Evolutionary conservation across 2,113 vertebrate genomes (phyloP), one percentile per base, ranked within the genome.

Genomic region (Lepisosteus osseus): DNA sequence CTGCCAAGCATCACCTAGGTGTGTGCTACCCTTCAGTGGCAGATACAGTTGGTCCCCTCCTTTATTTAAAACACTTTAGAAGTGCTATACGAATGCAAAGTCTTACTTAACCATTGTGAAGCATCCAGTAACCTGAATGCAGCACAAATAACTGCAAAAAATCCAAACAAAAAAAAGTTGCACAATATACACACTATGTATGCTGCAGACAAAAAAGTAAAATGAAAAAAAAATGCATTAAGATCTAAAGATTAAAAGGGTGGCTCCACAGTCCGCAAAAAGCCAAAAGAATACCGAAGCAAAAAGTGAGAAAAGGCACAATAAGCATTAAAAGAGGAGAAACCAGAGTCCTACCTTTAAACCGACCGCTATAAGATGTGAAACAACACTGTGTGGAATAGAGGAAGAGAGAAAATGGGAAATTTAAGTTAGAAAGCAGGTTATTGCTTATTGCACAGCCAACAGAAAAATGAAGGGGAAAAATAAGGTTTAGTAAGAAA

Each of bases 331-430:
- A 88, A 63, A 82, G 79, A 74, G 76, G 68, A 82, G 55, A 74
- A 84, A 87, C 84, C 75, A 85, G 61, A 85, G 69, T 86, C 81
- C 74, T 88, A 85, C 74, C 79, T 88, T 88, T 80, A 90, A 84
- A 88, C 67, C 76, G 76, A 85, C 81, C 77, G 77, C 71, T 87
- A 84, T 82, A 82, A 90, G 75, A 86, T 82, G 80, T 84, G 74
- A 82, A 86, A 84, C 78, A 88, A 85, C 70, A 83, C 54, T 86
- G 65, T 85, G 80, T 80, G 73, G 83, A 83, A 86, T 86, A 83
- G 83, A 74, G 57, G 64, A 75, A 77, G 76, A 86, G 54, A 76
- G 77, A 70, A 71, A 84, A 89, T 86, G 84, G 83, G 71, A 77
- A 87, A 86, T 70, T 79, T 78, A 82, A 86, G 80, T 78, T 83